phyloP scores from a whole-genome alignment of 2,113 vertebrate species.

The Anolis sagrei region DNA sequence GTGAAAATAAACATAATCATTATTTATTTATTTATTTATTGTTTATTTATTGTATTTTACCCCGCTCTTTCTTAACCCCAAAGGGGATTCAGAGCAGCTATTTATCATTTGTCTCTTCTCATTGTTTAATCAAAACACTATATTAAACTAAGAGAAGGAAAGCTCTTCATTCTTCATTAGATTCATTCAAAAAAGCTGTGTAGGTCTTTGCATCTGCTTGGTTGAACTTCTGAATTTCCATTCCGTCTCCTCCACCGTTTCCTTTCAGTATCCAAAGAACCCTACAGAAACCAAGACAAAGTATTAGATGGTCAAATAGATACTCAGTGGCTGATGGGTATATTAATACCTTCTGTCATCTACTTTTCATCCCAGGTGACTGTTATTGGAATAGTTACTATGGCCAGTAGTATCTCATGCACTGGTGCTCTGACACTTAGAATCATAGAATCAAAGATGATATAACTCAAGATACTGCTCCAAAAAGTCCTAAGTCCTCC shows the following conservation, averaged over 20 bases:
- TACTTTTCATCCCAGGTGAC: neutral
- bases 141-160: neutral
- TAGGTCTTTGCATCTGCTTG: neutral
- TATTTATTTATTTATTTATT: too few species aligned
- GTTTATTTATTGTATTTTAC: too few species aligned
- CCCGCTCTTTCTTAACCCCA: too few species aligned
- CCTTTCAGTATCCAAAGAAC: constrained; percentile 20
- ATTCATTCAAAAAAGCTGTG: neutral
- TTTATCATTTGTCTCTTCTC: too few species aligned
- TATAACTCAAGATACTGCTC: too few species aligned
- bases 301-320: neutral
- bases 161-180: constrained; percentile 29
- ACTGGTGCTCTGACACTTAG: neutral
- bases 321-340: neutral
- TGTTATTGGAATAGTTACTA: too few species aligned
- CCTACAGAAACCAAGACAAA: constrained; percentile 12
- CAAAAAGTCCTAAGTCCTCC: too few species aligned
- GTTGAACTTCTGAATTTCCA: constrained; percentile 51
- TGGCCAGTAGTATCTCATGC: neutral
- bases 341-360: neutral
- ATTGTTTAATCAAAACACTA: too few species aligned
- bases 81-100: too few species aligned
- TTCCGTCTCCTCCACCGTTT: constrained; percentile 10
- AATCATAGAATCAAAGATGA: too few species aligned
- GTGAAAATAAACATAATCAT: too few species aligned